Conservation (phyloP, 2,797 vertebrate genomes). For the Benthosema pterotum region DNA sequence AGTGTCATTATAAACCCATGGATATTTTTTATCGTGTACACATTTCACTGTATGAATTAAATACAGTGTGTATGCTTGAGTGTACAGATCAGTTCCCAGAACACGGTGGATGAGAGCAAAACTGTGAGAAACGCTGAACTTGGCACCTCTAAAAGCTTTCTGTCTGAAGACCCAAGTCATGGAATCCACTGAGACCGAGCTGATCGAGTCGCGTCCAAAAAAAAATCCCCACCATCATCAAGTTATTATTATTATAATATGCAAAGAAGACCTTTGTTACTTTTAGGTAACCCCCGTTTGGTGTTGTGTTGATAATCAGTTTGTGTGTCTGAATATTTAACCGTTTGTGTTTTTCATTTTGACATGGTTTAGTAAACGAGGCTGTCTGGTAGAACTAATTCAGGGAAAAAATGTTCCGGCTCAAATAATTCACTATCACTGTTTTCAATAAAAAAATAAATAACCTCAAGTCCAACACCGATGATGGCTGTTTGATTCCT, state of each 20-base stretch:
- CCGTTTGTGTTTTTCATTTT: conserved; percentile 62
- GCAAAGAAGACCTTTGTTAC: conserved; percentile 20
- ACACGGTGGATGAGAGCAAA: no score
- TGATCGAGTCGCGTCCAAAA: no score
- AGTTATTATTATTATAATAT: conserved; percentile 32
- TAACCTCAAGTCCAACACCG: conserved; percentile 7
- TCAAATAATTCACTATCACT: conserved; percentile 69
- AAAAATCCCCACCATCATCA: no score
- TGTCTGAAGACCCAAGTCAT: no score
- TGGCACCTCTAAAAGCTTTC: no score
- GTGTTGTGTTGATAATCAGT: conserved; percentile 61
- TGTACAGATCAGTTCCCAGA: no score
- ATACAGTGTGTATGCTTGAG: no score
- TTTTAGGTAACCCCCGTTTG: conserved; percentile 34
- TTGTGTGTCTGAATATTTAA: conserved; percentile 71
- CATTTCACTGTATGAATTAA: no score
- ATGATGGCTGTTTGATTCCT: background rate
- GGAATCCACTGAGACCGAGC: no score
- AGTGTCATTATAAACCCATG: no score
- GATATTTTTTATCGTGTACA: no score
- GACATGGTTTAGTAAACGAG: conserved; percentile 66
- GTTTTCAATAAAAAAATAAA: conserved; percentile 68
- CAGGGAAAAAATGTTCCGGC: conserved; percentile 71
- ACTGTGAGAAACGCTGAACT: no score
- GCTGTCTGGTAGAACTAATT: conserved; percentile 72